Evolutionary conservation across 2,113 vertebrate genomes (phyloP).

Genomic region (Nansenia antarctica): DNA sequence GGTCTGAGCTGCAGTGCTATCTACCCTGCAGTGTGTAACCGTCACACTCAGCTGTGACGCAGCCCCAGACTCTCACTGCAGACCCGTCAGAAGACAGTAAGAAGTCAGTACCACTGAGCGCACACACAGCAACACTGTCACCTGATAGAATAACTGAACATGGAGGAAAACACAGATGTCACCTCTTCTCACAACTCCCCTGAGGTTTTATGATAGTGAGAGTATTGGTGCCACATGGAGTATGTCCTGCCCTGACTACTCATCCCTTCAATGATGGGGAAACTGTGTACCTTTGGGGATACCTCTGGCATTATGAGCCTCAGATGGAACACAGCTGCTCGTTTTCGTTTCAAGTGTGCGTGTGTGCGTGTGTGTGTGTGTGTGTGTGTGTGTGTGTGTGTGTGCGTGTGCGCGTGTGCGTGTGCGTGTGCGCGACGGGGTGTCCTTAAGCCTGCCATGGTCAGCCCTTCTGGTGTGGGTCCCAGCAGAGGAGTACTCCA

Average conservation of each 20-base stretch:
- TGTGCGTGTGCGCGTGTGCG: background rate
- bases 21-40: slow-evolving; percentile 58
- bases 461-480: background rate
- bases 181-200: slow-evolving; percentile 12
- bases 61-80: slow-evolving; percentile 65
- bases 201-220: background rate
- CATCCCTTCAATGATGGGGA: background rate
- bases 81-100: slow-evolving; percentile 50
- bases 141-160: slow-evolving; percentile 38
- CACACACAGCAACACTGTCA: slow-evolving; percentile 34
- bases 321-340: slow-evolving; percentile 12
- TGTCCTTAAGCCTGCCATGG: background rate
- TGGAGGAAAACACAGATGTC: slow-evolving; percentile 19
- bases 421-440: background rate
- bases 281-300: background rate
- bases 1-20: slow-evolving; percentile 46
- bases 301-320: background rate
- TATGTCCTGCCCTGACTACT: slow-evolving; percentile 12
- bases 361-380: background rate
- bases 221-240: slow-evolving; percentile 7
- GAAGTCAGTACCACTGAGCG: too few relatives aligned
- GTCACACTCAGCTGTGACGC: slow-evolving; percentile 64
- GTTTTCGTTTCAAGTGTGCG: background rate
- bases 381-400: background rate
- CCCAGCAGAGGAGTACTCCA: background rate